Evolutionary conservation across 2,113 vertebrate species (phyloP), one percentile per base, ranked within the genome.

Genomic region (Esox niger): DNA sequence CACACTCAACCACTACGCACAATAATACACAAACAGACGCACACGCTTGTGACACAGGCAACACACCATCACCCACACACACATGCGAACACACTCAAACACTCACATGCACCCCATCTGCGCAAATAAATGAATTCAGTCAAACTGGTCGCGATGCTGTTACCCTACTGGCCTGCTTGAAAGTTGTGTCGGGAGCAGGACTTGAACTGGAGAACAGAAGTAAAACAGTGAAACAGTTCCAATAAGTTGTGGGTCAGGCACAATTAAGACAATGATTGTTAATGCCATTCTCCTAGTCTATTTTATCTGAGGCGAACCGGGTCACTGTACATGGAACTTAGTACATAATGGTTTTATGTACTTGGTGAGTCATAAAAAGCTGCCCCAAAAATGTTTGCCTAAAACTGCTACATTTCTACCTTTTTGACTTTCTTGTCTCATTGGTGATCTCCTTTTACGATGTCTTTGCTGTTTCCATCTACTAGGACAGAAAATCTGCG

Each of bases 31-130:
- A n/a, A n/a, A 66, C 38, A 68, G 55, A 59, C 66, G 59, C 54
- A 57, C 66, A 43, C 38, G 11, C n/a, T n/a, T n/a, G n/a, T n/a
- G n/a, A 2, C 11, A 43, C 13, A 62, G 38, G 54, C 47, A 52
- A 17, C 35, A 8, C 26, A 3, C 61, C 9, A 21, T 10, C 60
- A 11, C 7, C 30, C 57, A 73, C 63, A 30, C 17, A 71, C 64
- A 72, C 64, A 69, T 33, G 70, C 46, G 52, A 38, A 73, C 26
- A 26, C 35, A 32, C n/a, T n/a, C n/a, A n/a, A n/a, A n/a, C n/a
- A n/a, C n/a, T n/a, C n/a, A 3, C 43, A n/a, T 54, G 70, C 63
- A 30, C 17, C 69, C 64, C n/a, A 61, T 6, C n/a, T n/a, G n/a
- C n/a, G 0, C 26, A 55, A 29, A 29, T 13, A 58, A 26, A 15